Evolutionary conservation across 2,113 vertebrate species (phyloP).

Genomic region (Dendrocopos noguchii): DNA sequence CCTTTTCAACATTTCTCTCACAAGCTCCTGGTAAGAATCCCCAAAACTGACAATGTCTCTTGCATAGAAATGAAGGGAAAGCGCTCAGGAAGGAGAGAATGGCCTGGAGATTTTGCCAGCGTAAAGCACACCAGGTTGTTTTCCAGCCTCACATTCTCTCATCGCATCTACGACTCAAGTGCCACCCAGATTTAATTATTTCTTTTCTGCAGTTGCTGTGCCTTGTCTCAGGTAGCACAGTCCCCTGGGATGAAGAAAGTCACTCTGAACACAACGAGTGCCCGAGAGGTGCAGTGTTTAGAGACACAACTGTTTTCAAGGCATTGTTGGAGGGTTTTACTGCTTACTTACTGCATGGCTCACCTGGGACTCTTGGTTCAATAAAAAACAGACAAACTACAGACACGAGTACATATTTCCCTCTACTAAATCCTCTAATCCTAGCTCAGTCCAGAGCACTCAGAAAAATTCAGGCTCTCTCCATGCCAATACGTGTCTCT

Average conservation of each 20-base stretch:
- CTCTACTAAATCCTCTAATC: conserved; percentile 4
- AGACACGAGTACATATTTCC: background rate
- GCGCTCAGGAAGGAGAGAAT: background rate
- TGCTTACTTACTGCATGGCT: conserved; percentile 13
- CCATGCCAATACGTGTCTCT: background rate
- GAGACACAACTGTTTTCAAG: conserved; percentile 32
- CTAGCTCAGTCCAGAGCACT: background rate
- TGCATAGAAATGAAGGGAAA: conserved; percentile 55
- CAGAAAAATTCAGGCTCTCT: background rate
- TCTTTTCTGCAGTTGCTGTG: background rate
- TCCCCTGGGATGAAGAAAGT: conserved; percentile 5
- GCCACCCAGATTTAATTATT: background rate
- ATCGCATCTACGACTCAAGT: background rate
- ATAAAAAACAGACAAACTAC: conserved; percentile 41
- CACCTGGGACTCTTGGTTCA: conserved; percentile 27
- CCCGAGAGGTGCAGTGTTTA: background rate
- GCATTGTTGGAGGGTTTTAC: conserved; percentile 48
- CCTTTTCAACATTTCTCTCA: conserved; percentile 69
- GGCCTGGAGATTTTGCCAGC: conserved; percentile 22
- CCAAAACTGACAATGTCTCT: conserved; percentile 47
- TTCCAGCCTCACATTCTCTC: background rate
- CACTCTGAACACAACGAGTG: background rate
- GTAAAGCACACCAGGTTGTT: background rate
- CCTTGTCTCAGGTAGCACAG: background rate
- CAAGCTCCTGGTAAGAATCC: conserved; percentile 63